Evolutionary conservation across 1,140 invertebrate genomes (phyloP), one percentile per base, ranked within the genome.

Genomic region (Aleiodes sp.): DNA sequence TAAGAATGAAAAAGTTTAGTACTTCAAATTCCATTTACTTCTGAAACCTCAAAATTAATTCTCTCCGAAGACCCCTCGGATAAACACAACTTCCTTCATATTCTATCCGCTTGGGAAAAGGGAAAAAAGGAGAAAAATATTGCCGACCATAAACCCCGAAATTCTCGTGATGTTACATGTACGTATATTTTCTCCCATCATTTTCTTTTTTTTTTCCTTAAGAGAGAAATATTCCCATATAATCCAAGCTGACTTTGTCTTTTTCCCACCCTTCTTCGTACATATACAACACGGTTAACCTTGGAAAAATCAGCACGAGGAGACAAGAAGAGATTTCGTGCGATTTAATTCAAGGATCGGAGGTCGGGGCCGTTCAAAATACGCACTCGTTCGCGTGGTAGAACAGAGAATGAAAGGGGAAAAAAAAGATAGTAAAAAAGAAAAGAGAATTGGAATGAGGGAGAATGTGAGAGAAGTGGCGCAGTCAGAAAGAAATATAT

Each of bases 331-430:
- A 60, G 62, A 65, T 65, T 70, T 70, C 24, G 37, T 70, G 39
- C 52, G 68, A 70, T 64, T 70, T 65, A 43, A 70, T 65, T 70
- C 52, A 59, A 70, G 52, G 68, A 65, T 59, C 41, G 19, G 37
- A 46, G 39, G 66, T 61, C 57, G 39, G 41, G 59, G 66, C 9
- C 57, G 37, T 14, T 24, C 14, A 21, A n/a, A 7, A 21, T 52
- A 24, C 43, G 4, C 8, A 19, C 64, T 19, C 56, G 19, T n/a
- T n/a, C n/a, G n/a, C n/a, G n/a, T n/a, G n/a, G n/a, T n/a, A n/a
- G n/a, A n/a, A n/a, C n/a, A n/a, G n/a, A n/a, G n/a, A n/a, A n/a
- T n/a, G n/a, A n/a, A 56, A n/a, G 26, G 19, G 4, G 21, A 16
- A 14, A 46, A 56, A 56, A 26, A 52, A 56, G n/a, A 56, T 56